Conservation (phyloP, 2,113 vertebrate species). For the Rhineura floridana region DNA sequence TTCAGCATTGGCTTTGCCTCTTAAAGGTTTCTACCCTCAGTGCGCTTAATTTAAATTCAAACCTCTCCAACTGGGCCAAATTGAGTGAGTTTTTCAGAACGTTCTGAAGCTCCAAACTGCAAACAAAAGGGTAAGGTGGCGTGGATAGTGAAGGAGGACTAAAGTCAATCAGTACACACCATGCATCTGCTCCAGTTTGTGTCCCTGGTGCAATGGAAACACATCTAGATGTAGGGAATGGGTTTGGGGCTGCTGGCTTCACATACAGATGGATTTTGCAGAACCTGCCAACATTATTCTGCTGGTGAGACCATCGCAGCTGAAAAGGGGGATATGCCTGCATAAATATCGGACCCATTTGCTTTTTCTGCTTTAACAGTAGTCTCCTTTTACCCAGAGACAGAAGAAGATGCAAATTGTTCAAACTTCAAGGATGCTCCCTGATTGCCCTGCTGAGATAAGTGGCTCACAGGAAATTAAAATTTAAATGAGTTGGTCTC, state of each 20-base stretch:
- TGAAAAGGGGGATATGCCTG: conserved; percentile 51
- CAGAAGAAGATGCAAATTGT: conserved; percentile 43
- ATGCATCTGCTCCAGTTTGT: conserved; percentile 34
- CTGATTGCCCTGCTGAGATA: conserved; percentile 27
- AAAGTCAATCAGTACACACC: conserved; percentile 35
- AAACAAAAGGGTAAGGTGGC: not conserved
- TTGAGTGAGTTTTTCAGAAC: conserved; percentile 18
- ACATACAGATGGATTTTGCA: conserved; percentile 64
- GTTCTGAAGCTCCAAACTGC: not conserved
- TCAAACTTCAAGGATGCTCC: not conserved
- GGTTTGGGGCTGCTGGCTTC: conserved; percentile 36
- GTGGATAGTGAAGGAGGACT: not conserved
- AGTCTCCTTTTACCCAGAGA: conserved; percentile 39
- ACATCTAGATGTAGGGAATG: conserved; percentile 34
- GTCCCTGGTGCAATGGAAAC: conserved; percentile 56
- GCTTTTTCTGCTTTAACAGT: conserved; percentile 20
- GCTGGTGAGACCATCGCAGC: conserved; percentile 40
- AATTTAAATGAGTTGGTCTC: conserved; percentile 47
- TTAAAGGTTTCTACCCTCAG: conserved; percentile 21
- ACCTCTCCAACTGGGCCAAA: conserved; percentile 31
- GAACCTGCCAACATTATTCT: conserved; percentile 50
- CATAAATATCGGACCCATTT: conserved; percentile 55
- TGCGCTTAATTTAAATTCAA: not conserved
- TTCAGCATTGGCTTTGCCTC: not conserved
- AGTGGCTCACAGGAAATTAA: conserved; percentile 50